These are phyloP conservation scores for Spondyliosoma cantharus DNA, from an alignment of 2,797 vertebrate species.

Conservation along the genomic window DNA sequence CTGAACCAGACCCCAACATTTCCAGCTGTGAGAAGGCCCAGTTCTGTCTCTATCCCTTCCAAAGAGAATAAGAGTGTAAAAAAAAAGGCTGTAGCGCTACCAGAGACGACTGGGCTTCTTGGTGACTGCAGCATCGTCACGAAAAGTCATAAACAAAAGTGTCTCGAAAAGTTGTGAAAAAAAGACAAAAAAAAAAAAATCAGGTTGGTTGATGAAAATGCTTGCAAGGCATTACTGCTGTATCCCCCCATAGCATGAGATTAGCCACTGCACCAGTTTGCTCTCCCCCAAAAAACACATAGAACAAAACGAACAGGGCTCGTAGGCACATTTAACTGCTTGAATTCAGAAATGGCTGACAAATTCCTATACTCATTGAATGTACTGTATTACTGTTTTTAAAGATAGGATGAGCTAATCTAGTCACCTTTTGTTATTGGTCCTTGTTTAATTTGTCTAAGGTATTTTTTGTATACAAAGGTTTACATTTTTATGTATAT, in stretches of 20 bases:
- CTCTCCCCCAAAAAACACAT: slow-evolving; percentile 80
- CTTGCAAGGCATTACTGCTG: slow-evolving; percentile 75
- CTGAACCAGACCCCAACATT: slow-evolving; percentile 52
- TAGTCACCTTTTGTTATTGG: slow-evolving; percentile 99
- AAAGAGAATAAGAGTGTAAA: slow-evolving; percentile 71
- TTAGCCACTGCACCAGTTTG: slow-evolving; percentile 78
- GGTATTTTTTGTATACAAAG: slow-evolving; percentile 99
- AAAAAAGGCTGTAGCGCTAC: slow-evolving; percentile 58
- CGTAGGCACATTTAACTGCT: slow-evolving; percentile 83
- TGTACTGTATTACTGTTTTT: slow-evolving; percentile 99
- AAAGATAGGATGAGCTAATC: slow-evolving; percentile 95
- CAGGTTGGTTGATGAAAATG: slow-evolving; percentile 54
- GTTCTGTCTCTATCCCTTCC: slow-evolving; percentile 72
- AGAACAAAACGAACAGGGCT: slow-evolving; percentile 85
- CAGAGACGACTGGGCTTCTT: slow-evolving; percentile 60
- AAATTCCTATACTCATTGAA: slow-evolving; percentile 99
- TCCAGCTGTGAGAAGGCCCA: slow-evolving; percentile 76
- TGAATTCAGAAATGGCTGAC: slow-evolving; percentile 89
- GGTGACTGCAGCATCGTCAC: slow-evolving; percentile 41
- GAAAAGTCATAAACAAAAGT: slow-evolving; percentile 35
- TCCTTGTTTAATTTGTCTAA: slow-evolving; percentile 99
- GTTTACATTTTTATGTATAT: slow-evolving; percentile 99
- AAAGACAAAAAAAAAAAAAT: background rate
- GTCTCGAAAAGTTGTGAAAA: slow-evolving; percentile 10
- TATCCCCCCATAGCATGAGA: slow-evolving; percentile 84